Conservation (phyloP, 2,113 vertebrate species). For the Mirounga angustirostris region DNA sequence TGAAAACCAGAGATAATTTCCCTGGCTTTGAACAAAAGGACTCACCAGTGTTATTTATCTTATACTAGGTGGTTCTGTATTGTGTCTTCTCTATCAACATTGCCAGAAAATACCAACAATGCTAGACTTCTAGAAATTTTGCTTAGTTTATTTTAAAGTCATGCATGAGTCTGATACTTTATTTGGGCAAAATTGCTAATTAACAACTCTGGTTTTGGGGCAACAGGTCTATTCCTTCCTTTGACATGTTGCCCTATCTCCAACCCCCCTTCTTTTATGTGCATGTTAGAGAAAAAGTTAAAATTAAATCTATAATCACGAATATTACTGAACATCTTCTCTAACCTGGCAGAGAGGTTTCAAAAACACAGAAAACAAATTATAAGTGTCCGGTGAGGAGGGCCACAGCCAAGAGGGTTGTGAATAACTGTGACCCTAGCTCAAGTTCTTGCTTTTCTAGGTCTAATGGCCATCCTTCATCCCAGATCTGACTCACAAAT, state of each 20-base stretch:
- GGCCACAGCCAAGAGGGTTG: not conserved
- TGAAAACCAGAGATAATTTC: not conserved
- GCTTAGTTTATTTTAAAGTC: conserved; percentile 26
- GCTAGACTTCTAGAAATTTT: conserved; percentile 20
- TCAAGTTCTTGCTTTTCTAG: not conserved
- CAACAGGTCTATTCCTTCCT: not conserved
- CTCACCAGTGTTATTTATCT: not conserved
- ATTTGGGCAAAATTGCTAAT: not conserved
- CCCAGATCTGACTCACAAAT: not conserved
- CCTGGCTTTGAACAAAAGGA: conserved; percentile 24
- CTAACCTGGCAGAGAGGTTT: not conserved
- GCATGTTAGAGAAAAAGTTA: not conserved
- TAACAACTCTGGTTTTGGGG: conserved; percentile 21
- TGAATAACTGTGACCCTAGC: not conserved
- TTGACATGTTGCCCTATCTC: not conserved
- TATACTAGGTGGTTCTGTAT: not conserved
- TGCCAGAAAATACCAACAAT: conserved; percentile 42
- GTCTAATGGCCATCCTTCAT: not conserved
- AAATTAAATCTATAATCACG: not conserved
- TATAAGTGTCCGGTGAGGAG: not conserved
- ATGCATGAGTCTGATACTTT: not conserved
- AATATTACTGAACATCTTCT: not conserved
- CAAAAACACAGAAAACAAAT: not conserved
- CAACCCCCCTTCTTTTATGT: not conserved
- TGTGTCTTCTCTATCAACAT: not conserved